A percentile compares a stretch with the other conserved stretches of the same genome.
phyloP scores from a whole-genome alignment of 2,797 vertebrate species.

The Carcharodon carcharias region DNA sequence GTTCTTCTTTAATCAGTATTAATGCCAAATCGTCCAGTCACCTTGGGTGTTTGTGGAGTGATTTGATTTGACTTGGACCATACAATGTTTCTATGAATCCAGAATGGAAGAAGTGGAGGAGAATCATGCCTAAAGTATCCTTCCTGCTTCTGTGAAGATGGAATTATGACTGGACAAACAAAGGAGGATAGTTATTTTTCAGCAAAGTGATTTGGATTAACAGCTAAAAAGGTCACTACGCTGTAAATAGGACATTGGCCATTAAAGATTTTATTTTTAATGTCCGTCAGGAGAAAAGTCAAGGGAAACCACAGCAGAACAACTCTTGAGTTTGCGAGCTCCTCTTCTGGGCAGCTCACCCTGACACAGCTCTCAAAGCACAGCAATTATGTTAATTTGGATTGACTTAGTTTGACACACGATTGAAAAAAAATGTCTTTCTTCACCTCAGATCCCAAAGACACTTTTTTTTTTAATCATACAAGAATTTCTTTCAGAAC shows the following conservation, averaged over 20 bases:
- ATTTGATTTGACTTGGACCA: neutral
- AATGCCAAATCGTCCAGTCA: too few relatives aligned
- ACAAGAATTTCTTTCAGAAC: neutral
- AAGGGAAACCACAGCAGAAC: neutral
- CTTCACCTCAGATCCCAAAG: slow-evolving; percentile 48
- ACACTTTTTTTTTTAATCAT: slow-evolving; percentile 59
- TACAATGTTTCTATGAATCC: neutral
- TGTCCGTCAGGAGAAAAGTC: slow-evolving; percentile 40
- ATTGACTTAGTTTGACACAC: slow-evolving; percentile 84
- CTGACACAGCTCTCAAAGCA: neutral
- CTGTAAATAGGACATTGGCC: neutral
- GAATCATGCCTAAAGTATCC: neutral
- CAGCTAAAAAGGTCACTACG: neutral
- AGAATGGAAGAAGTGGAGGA: neutral
- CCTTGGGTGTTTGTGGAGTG: neutral
- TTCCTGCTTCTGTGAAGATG: too few relatives aligned
- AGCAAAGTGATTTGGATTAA: neutral
- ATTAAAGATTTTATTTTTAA: slow-evolving; percentile 48
- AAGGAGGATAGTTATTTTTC: neutral
- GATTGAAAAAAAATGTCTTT: slow-evolving; percentile 64
- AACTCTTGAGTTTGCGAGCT: slow-evolving; percentile 51
- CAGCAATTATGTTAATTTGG: slow-evolving; percentile 81
- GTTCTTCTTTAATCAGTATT: neutral
- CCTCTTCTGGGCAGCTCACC: slow-evolving; percentile 53
- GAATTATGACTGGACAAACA: neutral